These are phyloP conservation scores for Agonopterix arenella DNA, from an alignment of 2,888 invertebrate species.

Conservation along the genomic window DNA sequence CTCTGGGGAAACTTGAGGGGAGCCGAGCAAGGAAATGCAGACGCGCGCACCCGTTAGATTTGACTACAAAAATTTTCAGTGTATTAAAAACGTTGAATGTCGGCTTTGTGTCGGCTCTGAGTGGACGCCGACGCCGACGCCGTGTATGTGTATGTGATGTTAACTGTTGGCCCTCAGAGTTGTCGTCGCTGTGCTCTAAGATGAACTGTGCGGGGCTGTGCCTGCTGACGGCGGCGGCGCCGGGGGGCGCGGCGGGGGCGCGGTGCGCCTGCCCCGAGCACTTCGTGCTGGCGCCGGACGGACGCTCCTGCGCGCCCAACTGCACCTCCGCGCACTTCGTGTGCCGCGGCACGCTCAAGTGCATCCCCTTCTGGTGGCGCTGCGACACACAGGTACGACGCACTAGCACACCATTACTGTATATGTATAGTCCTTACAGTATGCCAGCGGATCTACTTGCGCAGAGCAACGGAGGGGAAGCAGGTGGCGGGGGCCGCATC, in stretches of 20 bases:
- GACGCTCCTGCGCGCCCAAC: conserved; percentile 82
- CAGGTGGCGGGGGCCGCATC: too few relatives aligned
- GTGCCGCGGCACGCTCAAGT: conserved; percentile 87
- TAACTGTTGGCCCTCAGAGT: conserved; percentile 16
- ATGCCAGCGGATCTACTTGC: too few relatives aligned
- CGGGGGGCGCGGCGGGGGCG: conserved; percentile 38
- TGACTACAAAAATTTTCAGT: too few relatives aligned
- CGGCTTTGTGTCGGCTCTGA: neutral
- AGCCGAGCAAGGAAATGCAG: too few relatives aligned
- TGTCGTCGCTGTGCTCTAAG: conserved; percentile 74
- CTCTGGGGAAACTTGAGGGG: too few relatives aligned
- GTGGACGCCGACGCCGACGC: too few relatives aligned
- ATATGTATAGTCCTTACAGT: too few relatives aligned
- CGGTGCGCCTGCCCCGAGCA: conserved; percentile 90
- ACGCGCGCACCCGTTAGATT: too few relatives aligned
- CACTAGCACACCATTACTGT: too few relatives aligned
- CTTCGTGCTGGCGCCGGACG: conserved; percentile 80
- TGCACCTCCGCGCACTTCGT: conserved; percentile 90
- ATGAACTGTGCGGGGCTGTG: conserved; percentile 90
- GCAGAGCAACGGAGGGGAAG: too few relatives aligned
- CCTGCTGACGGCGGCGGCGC: conserved; percentile 79
- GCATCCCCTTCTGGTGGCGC: conserved; percentile 88
- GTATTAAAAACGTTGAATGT: too few relatives aligned
- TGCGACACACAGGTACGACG: conserved; percentile 64
- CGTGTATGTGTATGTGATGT: too few relatives aligned